Evolutionary conservation across 2,888 invertebrate genomes (phyloP), one percentile per base, ranked within the genome.

Genomic region (Pollenia angustigena): DNA sequence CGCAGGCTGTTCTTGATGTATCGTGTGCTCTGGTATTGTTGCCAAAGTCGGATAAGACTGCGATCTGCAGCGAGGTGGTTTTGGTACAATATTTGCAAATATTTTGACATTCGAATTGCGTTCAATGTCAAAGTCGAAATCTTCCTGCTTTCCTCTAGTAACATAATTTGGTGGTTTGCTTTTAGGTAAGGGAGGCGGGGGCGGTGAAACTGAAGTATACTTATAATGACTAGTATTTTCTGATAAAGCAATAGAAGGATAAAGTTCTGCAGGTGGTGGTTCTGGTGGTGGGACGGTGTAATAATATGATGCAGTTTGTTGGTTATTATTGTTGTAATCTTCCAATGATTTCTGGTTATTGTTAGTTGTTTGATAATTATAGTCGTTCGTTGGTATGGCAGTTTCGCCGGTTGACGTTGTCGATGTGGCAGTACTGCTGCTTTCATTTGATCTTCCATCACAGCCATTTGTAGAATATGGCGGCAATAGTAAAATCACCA

Each of bases 401-500:
- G 93, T 93, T 87, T 92, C 92, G 88, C 92, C 93, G 78, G 92
- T 93, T 60, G 93, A 92, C 88, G 93, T 91, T 85, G 92, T 92
- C 42, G 91, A 91, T 89, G 90, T 88, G 79, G 90, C 87, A 78
- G 87, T 89, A 74, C 89, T 90, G 88, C 91, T 91, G 90, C 90
- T 90, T 78, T 90, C 90, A 84, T 90, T 90, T 78, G 90, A 90
- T 89, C 89, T 90, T 90, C 89, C 90, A 91, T 91, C 92, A 91
- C 91, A 91, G 92, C 92, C 91, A 90, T 92, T 91, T 90, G 90
- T 89, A 88, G 90, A 90, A 91, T 91, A 92, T 92, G 93, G 93
- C 91, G 93, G 91, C 91, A 93, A 92, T 91, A 93, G 91, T 91
- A 93, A 92, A 92, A 93, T 93, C 92, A 93, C 93, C 92, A 93